Evolutionary conservation across 2,113 vertebrate species (phyloP).

Genomic region (Panurus biarmicus): DNA sequence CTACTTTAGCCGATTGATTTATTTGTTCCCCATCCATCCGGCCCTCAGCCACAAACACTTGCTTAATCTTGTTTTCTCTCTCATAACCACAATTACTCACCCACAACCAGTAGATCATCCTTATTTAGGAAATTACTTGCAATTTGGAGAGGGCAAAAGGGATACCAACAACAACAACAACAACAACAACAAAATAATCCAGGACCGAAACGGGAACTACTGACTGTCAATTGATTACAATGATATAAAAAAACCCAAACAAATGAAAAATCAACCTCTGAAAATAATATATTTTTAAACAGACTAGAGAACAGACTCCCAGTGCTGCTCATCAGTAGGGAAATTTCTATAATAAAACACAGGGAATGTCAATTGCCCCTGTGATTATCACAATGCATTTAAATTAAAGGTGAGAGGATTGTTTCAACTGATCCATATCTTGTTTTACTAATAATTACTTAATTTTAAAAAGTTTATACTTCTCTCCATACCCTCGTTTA

Average conservation of each 20-base stretch:
- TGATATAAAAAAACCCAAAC: background rate
- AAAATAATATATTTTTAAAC: background rate
- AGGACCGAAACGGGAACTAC: background rate
- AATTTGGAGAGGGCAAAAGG: background rate
- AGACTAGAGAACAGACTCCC: background rate
- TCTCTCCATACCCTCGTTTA: background rate
- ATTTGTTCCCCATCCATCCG: background rate
- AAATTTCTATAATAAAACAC: background rate
- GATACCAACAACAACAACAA: background rate
- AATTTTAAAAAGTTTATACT: background rate
- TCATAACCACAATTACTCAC: slow-evolving; percentile 32
- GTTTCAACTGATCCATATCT: background rate
- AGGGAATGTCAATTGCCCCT: background rate
- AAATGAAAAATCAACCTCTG: background rate
- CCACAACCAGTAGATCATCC: slow-evolving; percentile 15
- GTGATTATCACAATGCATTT: background rate
- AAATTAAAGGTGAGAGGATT: background rate
- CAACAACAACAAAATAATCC: background rate
- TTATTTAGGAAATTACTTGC: slow-evolving; percentile 36
- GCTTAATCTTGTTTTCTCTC: slow-evolving; percentile 26
- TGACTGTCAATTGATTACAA: background rate
- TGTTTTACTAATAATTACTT: background rate
- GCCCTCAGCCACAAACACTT: slow-evolving; percentile 3
- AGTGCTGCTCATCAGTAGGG: background rate
- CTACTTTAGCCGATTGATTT: background rate